Conservation (phyloP, 2,113 vertebrate species). For the Podarcis cretensis region DNA sequence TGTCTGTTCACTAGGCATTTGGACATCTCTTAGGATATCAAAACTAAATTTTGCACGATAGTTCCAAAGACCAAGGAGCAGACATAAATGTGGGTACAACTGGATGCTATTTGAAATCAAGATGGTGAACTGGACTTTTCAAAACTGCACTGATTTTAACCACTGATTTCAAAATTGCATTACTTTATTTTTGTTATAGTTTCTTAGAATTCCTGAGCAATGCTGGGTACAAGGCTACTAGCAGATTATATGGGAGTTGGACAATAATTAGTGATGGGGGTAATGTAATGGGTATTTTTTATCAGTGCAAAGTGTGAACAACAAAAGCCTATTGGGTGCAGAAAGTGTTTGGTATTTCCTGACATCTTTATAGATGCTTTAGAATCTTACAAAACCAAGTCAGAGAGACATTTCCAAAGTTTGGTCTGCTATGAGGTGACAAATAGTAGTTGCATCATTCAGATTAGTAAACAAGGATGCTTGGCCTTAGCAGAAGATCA, state of each 20-base stretch:
- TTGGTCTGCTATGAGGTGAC: background rate
- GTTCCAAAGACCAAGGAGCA: no score
- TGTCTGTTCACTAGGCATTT: no score
- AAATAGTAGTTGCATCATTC: background rate
- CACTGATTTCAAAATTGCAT: background rate
- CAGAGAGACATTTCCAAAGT: background rate
- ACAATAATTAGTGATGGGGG: background rate
- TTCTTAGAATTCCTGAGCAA: background rate
- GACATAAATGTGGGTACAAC: no score
- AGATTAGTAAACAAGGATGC: background rate
- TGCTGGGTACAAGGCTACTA: background rate
- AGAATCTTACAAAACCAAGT: background rate
- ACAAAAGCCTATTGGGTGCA: background rate
- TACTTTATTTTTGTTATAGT: background rate
- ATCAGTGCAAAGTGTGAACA: background rate
- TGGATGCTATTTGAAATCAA: no score
- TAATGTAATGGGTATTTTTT: background rate
- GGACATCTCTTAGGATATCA: no score
- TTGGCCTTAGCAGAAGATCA: background rate
- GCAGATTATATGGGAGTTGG: background rate
- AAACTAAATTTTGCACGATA: no score
- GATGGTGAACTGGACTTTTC: no score
- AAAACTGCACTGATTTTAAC: no score
- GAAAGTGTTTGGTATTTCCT: background rate
- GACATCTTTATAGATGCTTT: background rate